phyloP scores from a whole-genome alignment of 2,888 invertebrate genomes.

The Crocallis elinguaria region DNA sequence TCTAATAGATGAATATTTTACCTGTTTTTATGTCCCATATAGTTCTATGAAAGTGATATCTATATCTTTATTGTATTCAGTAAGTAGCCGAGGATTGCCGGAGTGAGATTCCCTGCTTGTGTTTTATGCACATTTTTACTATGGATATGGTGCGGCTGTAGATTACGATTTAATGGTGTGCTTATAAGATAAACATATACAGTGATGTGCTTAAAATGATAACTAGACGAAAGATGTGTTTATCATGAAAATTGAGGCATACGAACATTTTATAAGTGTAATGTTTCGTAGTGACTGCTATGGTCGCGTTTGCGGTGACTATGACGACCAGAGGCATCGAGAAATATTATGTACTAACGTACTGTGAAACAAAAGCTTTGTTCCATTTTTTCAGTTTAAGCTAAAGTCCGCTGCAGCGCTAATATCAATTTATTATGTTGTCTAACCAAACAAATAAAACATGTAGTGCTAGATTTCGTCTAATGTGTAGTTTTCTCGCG shows the following conservation, averaged over 20 bases:
- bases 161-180: conserved; percentile 2
- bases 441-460: no score
- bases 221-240: neutral
- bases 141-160: conserved; percentile 6
- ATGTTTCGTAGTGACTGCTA: no score
- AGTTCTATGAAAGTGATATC: conserved; percentile 31
- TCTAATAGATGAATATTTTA: conserved; percentile 20
- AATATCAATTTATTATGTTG: no score
- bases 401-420: no score
- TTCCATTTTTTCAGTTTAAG: no score
- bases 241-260: neutral
- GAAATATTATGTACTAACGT: no score
- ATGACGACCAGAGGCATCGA: no score
- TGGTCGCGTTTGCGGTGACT: no score
- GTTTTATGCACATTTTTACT: conserved; percentile 7
- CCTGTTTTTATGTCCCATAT: conserved; percentile 22
- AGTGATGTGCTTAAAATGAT: neutral
- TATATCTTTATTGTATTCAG: conserved; percentile 23
- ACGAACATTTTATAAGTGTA: no score
- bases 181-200: conserved; percentile 9
- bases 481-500: no score
- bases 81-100: neutral
- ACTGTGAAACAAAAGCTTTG: no score
- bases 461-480: no score
- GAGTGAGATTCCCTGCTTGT: neutral